Evolutionary conservation across 1,140 invertebrate genomes (phyloP), one percentile per base, ranked within the genome.

Genomic region (Thrips palmi): DNA sequence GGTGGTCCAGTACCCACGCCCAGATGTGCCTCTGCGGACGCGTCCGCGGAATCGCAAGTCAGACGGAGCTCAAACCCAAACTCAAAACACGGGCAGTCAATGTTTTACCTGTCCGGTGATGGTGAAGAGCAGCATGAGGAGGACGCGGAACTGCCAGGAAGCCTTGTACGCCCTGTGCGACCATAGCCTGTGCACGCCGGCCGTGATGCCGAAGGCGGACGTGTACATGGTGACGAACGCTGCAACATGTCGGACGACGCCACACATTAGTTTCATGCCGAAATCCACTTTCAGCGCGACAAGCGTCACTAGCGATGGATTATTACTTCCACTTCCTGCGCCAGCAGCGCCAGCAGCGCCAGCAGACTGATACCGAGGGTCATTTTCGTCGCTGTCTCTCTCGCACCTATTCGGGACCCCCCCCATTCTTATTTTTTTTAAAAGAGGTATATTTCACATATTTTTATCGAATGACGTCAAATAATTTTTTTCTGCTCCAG

Each of bases 111-210:
- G 83, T 44, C 80, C 74, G 12, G 84, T 73, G 30, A 87, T 68
- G 6, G 79, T 83, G 49, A 89, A 80, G n/a, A 82, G 65, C 17
- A 83, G 44, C 0, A 77, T 67, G 7, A 92, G 61, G 28, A 91
- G 50, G 14, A 87, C 50, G 44, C 77, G 59, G n/a, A 89, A 56
- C 0, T 82, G 85, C 54, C 75, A 66, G 46, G 65, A 75, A 1
- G 87, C 87, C 57, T 85, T 84, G 62, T 88, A 92, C 0, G 84
- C 70, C 44, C 76, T 64, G 56, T 93, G 88, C 11, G 84, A 73
- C 85, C 85, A 93, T 23, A 91, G 62, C 40, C 87, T 64, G 53
- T 92, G 87, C 2, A 77, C 82, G 22, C 88, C 87, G 10, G 83
- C 86, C 4, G 88, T 93, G 18, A 92, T 78, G 1, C 79, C 80